A percentile compares a stretch with the other conserved stretches of the same genome.
Conservation (phyloP, 2,113 vertebrate genomes). For the Eulemur macaco region DNA sequence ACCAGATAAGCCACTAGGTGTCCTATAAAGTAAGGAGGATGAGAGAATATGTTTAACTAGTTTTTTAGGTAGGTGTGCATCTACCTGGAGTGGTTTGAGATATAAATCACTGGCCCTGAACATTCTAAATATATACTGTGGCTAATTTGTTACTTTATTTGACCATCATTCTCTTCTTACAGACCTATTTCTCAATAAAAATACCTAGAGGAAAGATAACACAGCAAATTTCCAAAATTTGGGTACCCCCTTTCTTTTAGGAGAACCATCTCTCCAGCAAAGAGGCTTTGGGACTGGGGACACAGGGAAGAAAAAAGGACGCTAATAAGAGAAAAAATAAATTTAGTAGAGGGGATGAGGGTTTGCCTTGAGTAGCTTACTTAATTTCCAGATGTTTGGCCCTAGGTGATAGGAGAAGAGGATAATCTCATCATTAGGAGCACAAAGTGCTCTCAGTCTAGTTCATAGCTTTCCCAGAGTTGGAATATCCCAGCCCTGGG, state of each 20-base stretch:
- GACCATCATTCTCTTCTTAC: neutral
- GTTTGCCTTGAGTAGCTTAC: neutral
- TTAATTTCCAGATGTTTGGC: slow-evolving; percentile 10
- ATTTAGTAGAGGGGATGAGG: neutral
- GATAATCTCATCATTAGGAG: neutral
- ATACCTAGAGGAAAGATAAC: neutral
- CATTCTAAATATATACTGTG: neutral
- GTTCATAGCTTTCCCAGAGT: neutral
- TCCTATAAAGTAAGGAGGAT: neutral
- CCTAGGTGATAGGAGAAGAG: neutral
- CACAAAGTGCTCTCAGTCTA: neutral
- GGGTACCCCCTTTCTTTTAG: neutral
- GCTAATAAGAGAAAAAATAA: neutral
- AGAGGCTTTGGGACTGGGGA: neutral
- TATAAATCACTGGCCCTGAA: neutral
- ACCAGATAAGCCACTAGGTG: neutral
- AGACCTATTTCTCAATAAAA: slow-evolving; percentile 23
- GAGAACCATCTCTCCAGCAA: neutral
- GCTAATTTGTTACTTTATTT: neutral
- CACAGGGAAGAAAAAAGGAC: neutral
- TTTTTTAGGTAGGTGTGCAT: neutral
- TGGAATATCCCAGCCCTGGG: neutral
- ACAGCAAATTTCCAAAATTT: neutral
- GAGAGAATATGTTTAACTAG: neutral
- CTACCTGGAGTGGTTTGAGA: neutral